phyloP scores from a whole-genome alignment of 2,888 invertebrate genomes.

The Drosophila hamatofila region DNA sequence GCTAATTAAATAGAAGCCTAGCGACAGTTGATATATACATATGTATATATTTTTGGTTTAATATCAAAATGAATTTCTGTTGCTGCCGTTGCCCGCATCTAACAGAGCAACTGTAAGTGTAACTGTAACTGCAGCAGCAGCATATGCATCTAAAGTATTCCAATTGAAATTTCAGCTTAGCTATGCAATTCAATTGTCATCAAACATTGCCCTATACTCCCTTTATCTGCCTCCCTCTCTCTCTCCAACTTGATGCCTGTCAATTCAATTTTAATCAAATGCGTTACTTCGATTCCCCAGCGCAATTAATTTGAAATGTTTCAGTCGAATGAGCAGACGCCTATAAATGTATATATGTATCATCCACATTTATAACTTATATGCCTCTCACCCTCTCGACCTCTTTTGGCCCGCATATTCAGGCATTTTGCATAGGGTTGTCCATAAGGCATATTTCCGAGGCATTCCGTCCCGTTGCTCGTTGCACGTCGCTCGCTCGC shows the following conservation, averaged over 20 bases:
- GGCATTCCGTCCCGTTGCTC: constrained; percentile 40
- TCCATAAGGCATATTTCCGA: constrained; percentile 40
- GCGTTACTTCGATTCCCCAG: constrained; percentile 76
- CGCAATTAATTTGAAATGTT: constrained; percentile 82
- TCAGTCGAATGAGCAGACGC: constrained; percentile 61
- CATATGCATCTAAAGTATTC: constrained; percentile 36
- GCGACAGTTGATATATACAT: constrained; percentile 8
- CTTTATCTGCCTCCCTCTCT: too few species aligned
- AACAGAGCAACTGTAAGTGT: background rate
- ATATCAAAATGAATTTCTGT: constrained; percentile 58
- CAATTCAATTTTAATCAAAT: constrained; percentile 80
- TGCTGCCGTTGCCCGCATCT: constrained; percentile 61
- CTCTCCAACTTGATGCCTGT: constrained; percentile 23
- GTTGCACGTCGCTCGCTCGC: background rate
- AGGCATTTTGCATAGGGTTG: constrained; percentile 59
- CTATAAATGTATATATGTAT: background rate
- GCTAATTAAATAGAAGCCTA: constrained; percentile 57
- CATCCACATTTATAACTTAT: constrained; percentile 11
- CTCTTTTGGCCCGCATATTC: constrained; percentile 41
- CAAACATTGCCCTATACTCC: constrained; percentile 40
- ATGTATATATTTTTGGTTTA: constrained; percentile 7
- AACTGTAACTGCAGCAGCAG: background rate
- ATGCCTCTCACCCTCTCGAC: background rate
- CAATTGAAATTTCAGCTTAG: constrained; percentile 42
- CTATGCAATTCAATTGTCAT: constrained; percentile 44